Percentiles rank a stretch among this genome's conserved stretches.
Evolutionary conservation across 2,888 invertebrate genomes (phyloP).

Genomic region (Drosophila ustulata): DNA sequence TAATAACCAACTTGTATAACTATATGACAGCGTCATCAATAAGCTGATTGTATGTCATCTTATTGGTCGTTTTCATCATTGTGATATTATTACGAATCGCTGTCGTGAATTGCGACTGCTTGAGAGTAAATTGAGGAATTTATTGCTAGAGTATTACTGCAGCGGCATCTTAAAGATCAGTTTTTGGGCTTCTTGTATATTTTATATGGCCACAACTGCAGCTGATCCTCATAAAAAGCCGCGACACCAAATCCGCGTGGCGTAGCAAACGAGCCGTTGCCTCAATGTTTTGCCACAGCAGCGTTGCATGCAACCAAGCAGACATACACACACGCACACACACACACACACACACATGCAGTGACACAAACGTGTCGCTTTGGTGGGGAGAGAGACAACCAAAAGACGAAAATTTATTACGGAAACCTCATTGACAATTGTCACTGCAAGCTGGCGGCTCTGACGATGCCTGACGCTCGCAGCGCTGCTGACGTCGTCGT

Average conservation of each 20-base stretch:
- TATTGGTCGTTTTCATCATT: background rate
- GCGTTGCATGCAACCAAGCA: conserved; percentile 61
- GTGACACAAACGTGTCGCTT: conserved; percentile 61
- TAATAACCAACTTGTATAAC: background rate
- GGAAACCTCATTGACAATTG: conserved; percentile 84
- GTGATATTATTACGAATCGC: background rate
- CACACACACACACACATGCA: conserved; percentile 14
- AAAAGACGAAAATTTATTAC: conserved; percentile 83
- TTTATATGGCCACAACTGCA: conserved; percentile 78
- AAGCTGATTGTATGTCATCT: background rate
- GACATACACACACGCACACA: conserved; percentile 25
- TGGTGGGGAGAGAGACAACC: conserved; percentile 62
- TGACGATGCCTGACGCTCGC: conserved; percentile 51
- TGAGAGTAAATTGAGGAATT: background rate
- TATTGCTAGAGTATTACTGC: conserved; percentile 45
- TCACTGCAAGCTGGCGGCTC: conserved; percentile 78
- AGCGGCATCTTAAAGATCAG: conserved; percentile 40
- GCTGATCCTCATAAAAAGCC: conserved; percentile 80
- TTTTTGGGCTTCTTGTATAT: conserved; percentile 48
- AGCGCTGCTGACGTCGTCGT: conserved; percentile 25
- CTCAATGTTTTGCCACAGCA: conserved; percentile 44
- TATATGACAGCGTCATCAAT: background rate
- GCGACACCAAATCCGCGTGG: conserved; percentile 78
- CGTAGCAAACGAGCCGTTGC: conserved; percentile 75
- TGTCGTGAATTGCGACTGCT: background rate